phyloP scores from a whole-genome alignment of 2,113 vertebrate genomes.

The Canis aureus region DNA sequence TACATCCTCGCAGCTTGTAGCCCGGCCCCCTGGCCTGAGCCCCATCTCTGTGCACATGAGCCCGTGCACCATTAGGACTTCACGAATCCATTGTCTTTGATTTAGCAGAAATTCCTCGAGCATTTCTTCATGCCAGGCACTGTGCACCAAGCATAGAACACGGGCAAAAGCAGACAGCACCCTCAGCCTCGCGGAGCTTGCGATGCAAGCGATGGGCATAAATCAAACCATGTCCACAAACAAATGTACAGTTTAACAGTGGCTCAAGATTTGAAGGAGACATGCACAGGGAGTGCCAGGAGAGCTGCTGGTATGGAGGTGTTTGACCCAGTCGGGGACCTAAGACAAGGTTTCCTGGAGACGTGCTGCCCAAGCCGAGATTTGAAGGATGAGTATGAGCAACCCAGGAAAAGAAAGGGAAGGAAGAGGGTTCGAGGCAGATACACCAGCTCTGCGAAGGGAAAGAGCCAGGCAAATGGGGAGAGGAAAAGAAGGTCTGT shows the following conservation, averaged over 20 bases:
- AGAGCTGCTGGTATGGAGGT: fast-evolving
- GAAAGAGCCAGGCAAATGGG: neutral
- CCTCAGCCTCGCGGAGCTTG: neutral
- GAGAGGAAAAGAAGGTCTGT: neutral
- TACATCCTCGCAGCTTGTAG: neutral
- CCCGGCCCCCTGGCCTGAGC: neutral
- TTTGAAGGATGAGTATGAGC: neutral
- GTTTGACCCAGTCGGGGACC: neutral
- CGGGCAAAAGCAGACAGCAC: neutral
- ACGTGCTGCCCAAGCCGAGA: neutral
- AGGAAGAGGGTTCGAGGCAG: neutral
- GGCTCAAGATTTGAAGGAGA: neutral
- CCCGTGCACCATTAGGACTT: neutral
- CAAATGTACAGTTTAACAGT: neutral
- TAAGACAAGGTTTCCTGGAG: neutral
- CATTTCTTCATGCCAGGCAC: neutral
- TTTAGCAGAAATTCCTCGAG: neutral
- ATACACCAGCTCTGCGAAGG: neutral
- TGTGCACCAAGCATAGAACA: neutral
- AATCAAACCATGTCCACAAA: neutral
- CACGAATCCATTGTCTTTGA: neutral
- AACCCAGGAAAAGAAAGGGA: neutral
- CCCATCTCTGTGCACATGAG: neutral
- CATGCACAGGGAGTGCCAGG: fast-evolving
- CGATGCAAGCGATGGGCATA: fast-evolving